phyloP scores from a whole-genome alignment of 2,888 invertebrate species.

The Yponomeuta cagnagella region DNA sequence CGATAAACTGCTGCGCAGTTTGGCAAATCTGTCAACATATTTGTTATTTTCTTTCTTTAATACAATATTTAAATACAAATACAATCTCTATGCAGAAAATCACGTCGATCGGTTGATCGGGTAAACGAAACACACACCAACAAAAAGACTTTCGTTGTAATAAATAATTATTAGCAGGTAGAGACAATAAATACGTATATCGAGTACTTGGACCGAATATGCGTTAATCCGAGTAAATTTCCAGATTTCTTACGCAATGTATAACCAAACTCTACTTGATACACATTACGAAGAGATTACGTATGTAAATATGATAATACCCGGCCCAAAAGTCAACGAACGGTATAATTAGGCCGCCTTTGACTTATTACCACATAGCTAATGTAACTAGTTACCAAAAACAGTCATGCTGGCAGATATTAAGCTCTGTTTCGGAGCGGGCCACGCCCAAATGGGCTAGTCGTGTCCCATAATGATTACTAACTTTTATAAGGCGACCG shows the following conservation, averaged over 20 bases:
- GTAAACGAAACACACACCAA: no score
- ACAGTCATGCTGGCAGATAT: background rate
- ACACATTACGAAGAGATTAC: background rate
- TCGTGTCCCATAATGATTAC: background rate
- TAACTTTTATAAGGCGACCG: background rate
- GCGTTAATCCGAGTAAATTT: no score
- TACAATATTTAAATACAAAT: no score
- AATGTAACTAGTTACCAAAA: slow-evolving; percentile 1
- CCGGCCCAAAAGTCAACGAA: background rate
- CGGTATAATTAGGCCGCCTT: background rate
- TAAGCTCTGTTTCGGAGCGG: background rate
- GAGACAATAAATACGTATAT: no score
- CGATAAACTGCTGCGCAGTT: no score
- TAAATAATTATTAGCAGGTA: no score
- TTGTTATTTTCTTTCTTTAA: no score
- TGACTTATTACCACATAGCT: background rate
- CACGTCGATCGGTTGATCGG: no score
- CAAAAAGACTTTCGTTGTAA: no score
- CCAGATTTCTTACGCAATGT: background rate
- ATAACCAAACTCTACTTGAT: background rate
- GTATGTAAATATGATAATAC: background rate
- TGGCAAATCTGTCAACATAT: no score
- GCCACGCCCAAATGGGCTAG: slow-evolving; percentile 1
- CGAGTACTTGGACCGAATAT: no score
- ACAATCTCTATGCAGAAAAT: no score